Conservation (phyloP, 2,113 vertebrate species). For the Misgurnus anguillicaudatus region DNA sequence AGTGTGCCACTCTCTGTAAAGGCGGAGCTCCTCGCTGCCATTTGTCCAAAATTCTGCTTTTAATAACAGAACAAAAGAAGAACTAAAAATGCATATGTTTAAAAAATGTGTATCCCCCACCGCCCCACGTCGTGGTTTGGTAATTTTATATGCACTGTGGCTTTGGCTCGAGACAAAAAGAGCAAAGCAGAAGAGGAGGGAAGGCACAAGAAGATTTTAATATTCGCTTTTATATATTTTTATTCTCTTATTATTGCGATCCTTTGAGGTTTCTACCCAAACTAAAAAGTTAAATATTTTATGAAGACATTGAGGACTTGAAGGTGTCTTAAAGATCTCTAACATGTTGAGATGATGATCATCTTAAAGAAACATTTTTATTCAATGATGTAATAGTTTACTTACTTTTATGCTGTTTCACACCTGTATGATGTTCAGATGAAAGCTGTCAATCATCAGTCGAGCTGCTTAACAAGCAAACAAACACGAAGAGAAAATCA, state of each 20-base stretch:
- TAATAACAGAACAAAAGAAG: conserved; percentile 82
- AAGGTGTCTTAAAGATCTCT: conserved; percentile 53
- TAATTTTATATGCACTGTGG: conserved; percentile 83
- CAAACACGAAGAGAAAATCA: too few species aligned
- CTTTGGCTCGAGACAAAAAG: conserved; percentile 77
- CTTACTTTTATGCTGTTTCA: background rate
- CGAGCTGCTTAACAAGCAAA: background rate
- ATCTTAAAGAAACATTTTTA: background rate
- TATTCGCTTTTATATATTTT: conserved; percentile 74
- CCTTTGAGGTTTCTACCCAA: conserved; percentile 31
- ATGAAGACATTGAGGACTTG: conserved; percentile 4
- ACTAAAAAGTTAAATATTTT: too few species aligned
- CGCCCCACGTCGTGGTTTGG: conserved; percentile 67
- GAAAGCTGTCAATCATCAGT: background rate
- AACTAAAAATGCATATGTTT: conserved; percentile 82
- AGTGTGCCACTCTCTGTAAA: conserved; percentile 58
- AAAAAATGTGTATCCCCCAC: conserved; percentile 72
- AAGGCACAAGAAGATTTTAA: conserved; percentile 58
- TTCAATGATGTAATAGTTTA: background rate
- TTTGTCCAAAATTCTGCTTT: conserved; percentile 77
- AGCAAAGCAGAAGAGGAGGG: conserved; percentile 57
- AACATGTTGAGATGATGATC: background rate
- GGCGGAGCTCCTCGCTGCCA: conserved; percentile 66
- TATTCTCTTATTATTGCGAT: conserved; percentile 68
- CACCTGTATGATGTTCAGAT: background rate